Conservation (phyloP, 2,888 invertebrate species). For the Ornithoptera priamus region DNA sequence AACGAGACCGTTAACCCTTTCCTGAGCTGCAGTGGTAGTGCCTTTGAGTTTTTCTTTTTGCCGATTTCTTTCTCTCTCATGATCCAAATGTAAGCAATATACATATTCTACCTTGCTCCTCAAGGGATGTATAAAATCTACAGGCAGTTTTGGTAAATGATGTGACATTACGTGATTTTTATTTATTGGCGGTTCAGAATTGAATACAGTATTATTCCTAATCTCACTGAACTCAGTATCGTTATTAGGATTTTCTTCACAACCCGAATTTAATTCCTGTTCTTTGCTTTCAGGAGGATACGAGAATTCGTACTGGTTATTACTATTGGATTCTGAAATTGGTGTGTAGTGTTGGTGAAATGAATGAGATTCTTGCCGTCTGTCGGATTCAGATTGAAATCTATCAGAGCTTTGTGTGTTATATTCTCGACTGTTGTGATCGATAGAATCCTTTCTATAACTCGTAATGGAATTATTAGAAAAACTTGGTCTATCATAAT, state of each 20-base stretch:
- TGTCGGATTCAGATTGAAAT: slow-evolving; percentile 6
- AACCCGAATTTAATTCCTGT: background rate
- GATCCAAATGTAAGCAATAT: slow-evolving; percentile 52
- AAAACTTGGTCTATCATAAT: slow-evolving; percentile 9
- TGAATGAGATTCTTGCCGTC: background rate
- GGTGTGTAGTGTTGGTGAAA: background rate
- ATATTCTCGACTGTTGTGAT: background rate
- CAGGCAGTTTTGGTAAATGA: slow-evolving; percentile 28
- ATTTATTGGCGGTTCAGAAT: slow-evolving; percentile 4
- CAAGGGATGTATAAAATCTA: slow-evolving; percentile 26
- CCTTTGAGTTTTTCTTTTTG: slow-evolving; percentile 40
- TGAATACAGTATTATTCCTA: background rate
- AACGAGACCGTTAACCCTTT: slow-evolving; percentile 51
- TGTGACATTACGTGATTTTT: background rate
- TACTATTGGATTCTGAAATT: slow-evolving; percentile 2
- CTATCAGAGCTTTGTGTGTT: slow-evolving; percentile 2
- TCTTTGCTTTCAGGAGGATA: background rate
- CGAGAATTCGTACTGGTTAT: slow-evolving; percentile 10
- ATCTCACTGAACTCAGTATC: background rate
- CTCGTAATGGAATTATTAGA: background rate
- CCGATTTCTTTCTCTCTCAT: slow-evolving; percentile 40
- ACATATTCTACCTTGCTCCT: slow-evolving; percentile 41
- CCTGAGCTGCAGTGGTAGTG: slow-evolving; percentile 34
- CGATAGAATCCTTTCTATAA: slow-evolving; percentile 4
- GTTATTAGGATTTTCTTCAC: slow-evolving; percentile 9